Base-by-base conservation (phyloP, 2,888 invertebrate species). In the Andricus quercusramuli region DNA sequence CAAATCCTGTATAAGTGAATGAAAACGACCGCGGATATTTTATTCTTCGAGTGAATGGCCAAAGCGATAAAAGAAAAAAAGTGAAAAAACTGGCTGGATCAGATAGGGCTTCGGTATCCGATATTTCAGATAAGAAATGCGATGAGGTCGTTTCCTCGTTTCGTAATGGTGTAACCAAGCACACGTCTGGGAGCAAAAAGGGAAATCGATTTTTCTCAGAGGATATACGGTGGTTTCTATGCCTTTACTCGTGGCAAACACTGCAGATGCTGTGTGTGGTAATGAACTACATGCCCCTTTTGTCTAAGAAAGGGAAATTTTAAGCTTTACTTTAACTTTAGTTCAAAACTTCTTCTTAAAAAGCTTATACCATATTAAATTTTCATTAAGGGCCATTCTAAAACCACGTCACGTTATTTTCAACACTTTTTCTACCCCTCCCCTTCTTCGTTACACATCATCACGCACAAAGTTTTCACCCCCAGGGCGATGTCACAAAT, bases 81-180 rank as follows among this genome's bases (percentile, higher is more conserved):
- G 20, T 4, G 20, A 70, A 70, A 70, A 70, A 32, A 20, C 51
- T n/a, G 32, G 29, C 20, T 13, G 20, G 1, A 74, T 74, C 56
- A 56, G 56, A 74, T 56, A 74, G 32, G n/a, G n/a, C 11, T 32
- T 32, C 13, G 32, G 56, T 56, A 13, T 74, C 20, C n/a, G 51
- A 56, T 74, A 74, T 74, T 74, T 74, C 56, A 74, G 74, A 74
- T 56, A 74, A 74, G 74, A 74, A 74, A 56, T 74, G 29, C n/a
- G 56, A 74, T 32, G 74, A 74, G 56, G 56, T 56, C 8, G 32
- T 56, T 32, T 37, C 51, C 37, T 8, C 37, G 8, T 37, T 37
- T 37, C 9, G 37, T 6, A 32, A 74, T 56, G 32, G 56, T 51
- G 74, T 74, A 74, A 32, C 74, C 32, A 74, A 74, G 56, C 5